Conservation (phyloP, 2,797 vertebrate genomes). For the Malurus leucopterus region DNA sequence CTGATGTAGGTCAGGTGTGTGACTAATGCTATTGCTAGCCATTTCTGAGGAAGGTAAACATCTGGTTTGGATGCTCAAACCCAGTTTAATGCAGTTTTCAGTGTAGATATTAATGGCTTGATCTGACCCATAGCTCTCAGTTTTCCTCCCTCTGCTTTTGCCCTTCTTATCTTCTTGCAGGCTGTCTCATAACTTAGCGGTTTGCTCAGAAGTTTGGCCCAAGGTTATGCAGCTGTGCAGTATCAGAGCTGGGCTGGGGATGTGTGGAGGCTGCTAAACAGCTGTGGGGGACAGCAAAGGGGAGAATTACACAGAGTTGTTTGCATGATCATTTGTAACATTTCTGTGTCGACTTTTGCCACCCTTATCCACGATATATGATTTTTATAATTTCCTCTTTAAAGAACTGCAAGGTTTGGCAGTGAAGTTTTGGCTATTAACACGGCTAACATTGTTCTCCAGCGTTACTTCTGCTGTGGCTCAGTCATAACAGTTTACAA, state of each 20-base stretch:
- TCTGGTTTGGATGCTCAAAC: neutral
- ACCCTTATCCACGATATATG: neutral
- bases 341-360: neutral
- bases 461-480: neutral
- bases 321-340: neutral
- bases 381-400: neutral
- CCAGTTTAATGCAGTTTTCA: neutral
- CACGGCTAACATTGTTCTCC: neutral
- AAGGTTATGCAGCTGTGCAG: constrained; percentile 63
- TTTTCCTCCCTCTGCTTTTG: constrained; percentile 37
- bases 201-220: constrained; percentile 61
- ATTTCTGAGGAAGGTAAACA: neutral
- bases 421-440: neutral
- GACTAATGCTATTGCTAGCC: neutral
- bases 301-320: neutral
- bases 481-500: neutral
- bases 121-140: constrained; percentile 11
- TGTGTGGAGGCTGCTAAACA: constrained; percentile 35
- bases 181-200: constrained; percentile 47
- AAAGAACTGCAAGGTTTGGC: neutral
- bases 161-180: constrained; percentile 45
- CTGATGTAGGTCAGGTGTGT: neutral
- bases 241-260: constrained; percentile 48
- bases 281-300: constrained; percentile 29
- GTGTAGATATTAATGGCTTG: constrained; percentile 9